Evolutionary conservation across 2,888 invertebrate genomes (phyloP), one percentile per base, ranked within the genome.

Genomic region (Cerceris ruficornis): DNA sequence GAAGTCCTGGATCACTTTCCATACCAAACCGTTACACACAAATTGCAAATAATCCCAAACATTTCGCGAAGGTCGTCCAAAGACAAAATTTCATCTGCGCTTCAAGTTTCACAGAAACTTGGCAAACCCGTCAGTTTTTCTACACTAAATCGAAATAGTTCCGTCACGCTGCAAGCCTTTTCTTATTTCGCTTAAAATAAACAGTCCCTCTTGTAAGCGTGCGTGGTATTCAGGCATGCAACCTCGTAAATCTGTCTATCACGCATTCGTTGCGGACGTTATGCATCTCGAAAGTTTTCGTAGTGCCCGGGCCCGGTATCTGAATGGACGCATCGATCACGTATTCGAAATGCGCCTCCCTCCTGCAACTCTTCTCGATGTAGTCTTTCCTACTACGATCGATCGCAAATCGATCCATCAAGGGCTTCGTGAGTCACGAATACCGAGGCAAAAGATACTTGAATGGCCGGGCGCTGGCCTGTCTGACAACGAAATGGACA

Each of bases 271-370:
- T 70, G 70, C 59, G 74, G 59, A 52, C 73, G 76, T 75, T 80
- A 81, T 81, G 79, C 75, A 84, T 84, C 75, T 74, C 73, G 67
- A 82, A 84, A 84, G 69, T 85, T 81, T 74, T 81, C 75, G 57
- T 59, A 55, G 55, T 69, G 42, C 61, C 67, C 49, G 70, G 65
- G 59, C 52, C 61, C 54, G 42, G 72, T 46, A 68, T 61, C 66
- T 76, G 81, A 86, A 86, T 83, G 82, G 73, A 70, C 77, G 83
- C 86, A 87, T 87, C 87, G 83, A 86, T 86, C 87, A 87, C 79
- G 71, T 80, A 78, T 77, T 79, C 75, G 69, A 72, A 81, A 77
- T 69, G 75, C 73, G 81, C 67, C 75, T 69, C 70, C 65, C 75
- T 70, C 55, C 61, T 50, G 55, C 62, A 49, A 50, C 74, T 72